Evolutionary conservation across 2,797 vertebrate species (phyloP).

Genomic region (Phyllotis vaccarum): DNA sequence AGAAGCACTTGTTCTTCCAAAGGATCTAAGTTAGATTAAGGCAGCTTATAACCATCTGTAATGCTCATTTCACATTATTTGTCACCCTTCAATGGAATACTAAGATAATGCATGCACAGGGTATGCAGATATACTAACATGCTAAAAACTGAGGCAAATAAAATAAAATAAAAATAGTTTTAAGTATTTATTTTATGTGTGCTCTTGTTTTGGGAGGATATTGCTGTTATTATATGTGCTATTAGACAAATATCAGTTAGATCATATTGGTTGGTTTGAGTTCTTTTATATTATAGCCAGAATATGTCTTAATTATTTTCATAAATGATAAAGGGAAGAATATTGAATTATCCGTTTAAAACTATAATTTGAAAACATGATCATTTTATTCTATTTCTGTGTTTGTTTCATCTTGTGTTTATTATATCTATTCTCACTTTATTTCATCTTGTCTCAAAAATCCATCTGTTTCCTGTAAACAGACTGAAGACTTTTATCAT

Average conservation of each 20-base stretch:
- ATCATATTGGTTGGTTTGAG: neutral
- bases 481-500: neutral
- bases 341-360: neutral
- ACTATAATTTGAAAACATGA: neutral
- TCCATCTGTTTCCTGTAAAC: neutral
- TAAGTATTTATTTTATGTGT: neutral
- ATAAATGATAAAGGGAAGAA: neutral
- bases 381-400: neutral
- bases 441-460: too few species aligned
- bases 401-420: neutral
- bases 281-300: neutral
- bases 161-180: neutral
- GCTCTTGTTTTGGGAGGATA: neutral
- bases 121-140: too few species aligned
- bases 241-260: neutral
- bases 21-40: neutral
- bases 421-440: too few species aligned
- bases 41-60: too few species aligned
- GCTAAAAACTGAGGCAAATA: neutral
- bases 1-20: neutral
- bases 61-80: neutral
- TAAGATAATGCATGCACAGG: too few species aligned
- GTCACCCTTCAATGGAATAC: neutral
- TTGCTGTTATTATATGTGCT: neutral
- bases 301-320: neutral